Base-by-base conservation (phyloP, 2,797 vertebrate species). In the Acomys russatus region DNA sequence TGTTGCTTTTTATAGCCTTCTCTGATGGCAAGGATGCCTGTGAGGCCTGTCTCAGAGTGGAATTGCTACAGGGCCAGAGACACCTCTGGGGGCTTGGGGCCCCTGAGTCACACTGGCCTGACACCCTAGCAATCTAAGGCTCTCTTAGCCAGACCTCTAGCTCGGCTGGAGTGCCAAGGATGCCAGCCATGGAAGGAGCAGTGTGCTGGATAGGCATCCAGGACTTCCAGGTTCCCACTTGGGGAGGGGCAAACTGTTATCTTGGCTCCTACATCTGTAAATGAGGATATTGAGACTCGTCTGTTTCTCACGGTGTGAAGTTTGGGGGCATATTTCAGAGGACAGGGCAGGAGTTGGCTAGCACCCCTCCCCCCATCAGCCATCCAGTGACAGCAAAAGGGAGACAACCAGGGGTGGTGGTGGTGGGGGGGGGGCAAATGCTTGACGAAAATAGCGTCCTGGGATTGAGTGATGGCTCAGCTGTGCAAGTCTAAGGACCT, bases 1-100 rank as follows among this genome's bases (percentile, higher is more conserved):
- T 98, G 99, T 98, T 99, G 98, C 99, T 99, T 99, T 99, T 99
- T 99, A 99, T 99, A 99, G 99, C 98, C 95, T 97, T 98, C 98
- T 97, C 98, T 98, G 98, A 97, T 97, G 98, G 98, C 97, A 98
- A 98, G 98, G 98, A 98, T 98, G 98, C 97, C 97, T 98, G 95
- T 97, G 98, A 78, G 85, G 94, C 95, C 86, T 2, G 0, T 80
- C 35, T n/a, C n/a, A 23, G 54, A 49, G 25, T 88, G 28, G 89
- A 86, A 63, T 85, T 89, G 80, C 51, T 49, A 30, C 85, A 87
- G 25, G 92, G 76, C 70, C 89, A 64, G 87, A 63, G 76, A 87
- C 22, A 49, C 86, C 35, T 64, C 76, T 1, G 1, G 88, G 94
- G 88, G 35, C 82, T 35, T 30, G 66, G 76, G 88, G n/a, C 83